A percentile compares a stretch with the other conserved stretches of the same genome.
phyloP scores from a whole-genome alignment of 2,797 vertebrate genomes.

The Ptychadena robeensis region DNA sequence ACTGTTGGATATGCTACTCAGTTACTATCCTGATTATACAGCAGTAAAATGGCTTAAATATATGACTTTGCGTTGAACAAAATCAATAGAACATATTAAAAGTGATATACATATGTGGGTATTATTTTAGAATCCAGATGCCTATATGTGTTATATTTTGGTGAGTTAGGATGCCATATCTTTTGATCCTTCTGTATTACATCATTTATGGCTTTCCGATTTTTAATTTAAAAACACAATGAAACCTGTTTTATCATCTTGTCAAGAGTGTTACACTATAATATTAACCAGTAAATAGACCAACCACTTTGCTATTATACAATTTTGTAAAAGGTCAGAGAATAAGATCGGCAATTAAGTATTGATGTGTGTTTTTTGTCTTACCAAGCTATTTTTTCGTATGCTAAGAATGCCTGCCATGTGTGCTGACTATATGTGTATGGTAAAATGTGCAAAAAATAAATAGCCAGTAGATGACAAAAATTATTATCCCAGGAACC shows the following conservation, averaged over 20 bases:
- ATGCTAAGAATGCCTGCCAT: neutral
- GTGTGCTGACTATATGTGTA: too few relatives aligned
- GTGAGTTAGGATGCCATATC: neutral
- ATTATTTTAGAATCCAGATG: neutral
- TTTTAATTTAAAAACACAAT: neutral
- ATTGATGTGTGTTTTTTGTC: neutral
- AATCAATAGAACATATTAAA: constrained; percentile 31
- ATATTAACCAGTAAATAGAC: neutral
- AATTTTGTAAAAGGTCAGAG: constrained; percentile 13
- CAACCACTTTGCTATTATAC: neutral
- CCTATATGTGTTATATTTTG: neutral
- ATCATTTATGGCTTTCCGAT: constrained; percentile 2
- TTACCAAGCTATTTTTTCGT: too few relatives aligned
- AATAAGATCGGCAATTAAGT: neutral
- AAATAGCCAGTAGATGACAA: neutral
- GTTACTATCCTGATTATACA: constrained; percentile 23
- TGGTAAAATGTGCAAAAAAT: too few relatives aligned
- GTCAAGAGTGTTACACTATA: neutral
- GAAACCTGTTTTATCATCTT: constrained; percentile 1
- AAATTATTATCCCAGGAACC: neutral
- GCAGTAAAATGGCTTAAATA: neutral
- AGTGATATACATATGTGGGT: neutral
- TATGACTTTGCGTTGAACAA: neutral
- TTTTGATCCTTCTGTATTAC: neutral
- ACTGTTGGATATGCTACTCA: constrained; percentile 45